phyloP scores from a whole-genome alignment of 2,113 vertebrate genomes.

The Morphnarchus princeps region DNA sequence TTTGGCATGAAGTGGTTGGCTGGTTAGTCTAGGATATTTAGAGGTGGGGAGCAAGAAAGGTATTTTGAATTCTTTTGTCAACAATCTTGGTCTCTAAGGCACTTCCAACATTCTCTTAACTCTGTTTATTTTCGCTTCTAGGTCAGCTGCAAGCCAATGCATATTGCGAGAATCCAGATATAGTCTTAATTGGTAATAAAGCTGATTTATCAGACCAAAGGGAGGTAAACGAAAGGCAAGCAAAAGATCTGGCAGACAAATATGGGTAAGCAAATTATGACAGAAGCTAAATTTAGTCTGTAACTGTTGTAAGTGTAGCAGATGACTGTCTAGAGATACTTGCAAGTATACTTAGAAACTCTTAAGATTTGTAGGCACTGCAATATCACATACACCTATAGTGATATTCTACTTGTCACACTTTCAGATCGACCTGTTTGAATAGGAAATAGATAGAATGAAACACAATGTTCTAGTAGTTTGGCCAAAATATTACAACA shows the following conservation, averaged over 20 bases:
- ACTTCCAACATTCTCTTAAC: background rate
- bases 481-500: background rate
- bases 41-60: background rate
- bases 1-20: background rate
- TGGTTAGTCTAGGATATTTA: background rate
- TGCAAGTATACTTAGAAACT: background rate
- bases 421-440: background rate
- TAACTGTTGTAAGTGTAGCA: background rate
- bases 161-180: constrained; percentile 95
- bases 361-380: background rate
- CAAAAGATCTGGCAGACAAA: constrained; percentile 91
- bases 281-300: background rate
- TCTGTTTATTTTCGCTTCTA: constrained; percentile 36
- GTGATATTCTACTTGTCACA: fast-evolving
- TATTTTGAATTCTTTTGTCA: background rate
- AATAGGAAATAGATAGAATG: background rate
- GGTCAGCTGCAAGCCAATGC: constrained; percentile 95
- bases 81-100: background rate
- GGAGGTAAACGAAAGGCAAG: constrained; percentile 92
- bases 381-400: no score
- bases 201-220: constrained; percentile 90
- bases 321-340: background rate
- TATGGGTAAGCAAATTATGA: constrained; percentile 76
- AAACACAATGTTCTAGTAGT: background rate
- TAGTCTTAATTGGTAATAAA: constrained; percentile 94